Conservation (phyloP, 1,140 invertebrate genomes). For the Platyscapa corneri region DNA sequence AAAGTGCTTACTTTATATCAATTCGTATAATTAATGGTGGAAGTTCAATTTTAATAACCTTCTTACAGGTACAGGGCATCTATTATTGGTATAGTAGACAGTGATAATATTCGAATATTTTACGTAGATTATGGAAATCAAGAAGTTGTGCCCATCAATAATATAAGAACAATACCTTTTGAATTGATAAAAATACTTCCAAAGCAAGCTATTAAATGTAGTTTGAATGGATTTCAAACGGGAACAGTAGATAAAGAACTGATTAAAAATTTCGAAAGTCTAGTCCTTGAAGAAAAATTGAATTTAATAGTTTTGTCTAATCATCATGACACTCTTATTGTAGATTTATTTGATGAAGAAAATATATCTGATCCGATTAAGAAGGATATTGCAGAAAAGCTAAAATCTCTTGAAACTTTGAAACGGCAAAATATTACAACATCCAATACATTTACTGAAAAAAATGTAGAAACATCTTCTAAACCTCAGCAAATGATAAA, state of each 20-base stretch:
- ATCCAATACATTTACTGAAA: conserved; percentile 8
- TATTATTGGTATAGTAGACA: conserved; percentile 72
- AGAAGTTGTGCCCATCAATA: conserved; percentile 75
- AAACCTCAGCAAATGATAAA: conserved; percentile 39
- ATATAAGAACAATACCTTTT: conserved; percentile 78
- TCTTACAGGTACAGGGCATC: conserved; percentile 78
- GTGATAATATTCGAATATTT: conserved; percentile 75
- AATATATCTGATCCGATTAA: neutral
- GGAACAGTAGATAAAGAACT: conserved; percentile 64
- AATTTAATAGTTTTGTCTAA: conserved; percentile 75
- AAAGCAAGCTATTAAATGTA: conserved; percentile 85
- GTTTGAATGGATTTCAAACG: conserved; percentile 76
- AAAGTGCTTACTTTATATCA: neutral
- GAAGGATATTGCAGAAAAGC: conserved; percentile 14
- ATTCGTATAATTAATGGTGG: neutral
- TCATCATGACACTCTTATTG: conserved; percentile 9
- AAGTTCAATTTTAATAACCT: neutral
- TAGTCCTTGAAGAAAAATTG: conserved; percentile 73
- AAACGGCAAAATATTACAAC: conserved; percentile 7
- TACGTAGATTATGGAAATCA: conserved; percentile 88
- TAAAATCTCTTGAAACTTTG: conserved; percentile 13
- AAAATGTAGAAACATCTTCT: conserved; percentile 22
- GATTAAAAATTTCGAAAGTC: conserved; percentile 70
- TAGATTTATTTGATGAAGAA: conserved; percentile 38
- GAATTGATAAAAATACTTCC: conserved; percentile 79